Evolutionary conservation across 92 coral and sea anemone species (phyloP), one percentile per base, ranked within the genome.

Genomic region (Porites lobata): DNA sequence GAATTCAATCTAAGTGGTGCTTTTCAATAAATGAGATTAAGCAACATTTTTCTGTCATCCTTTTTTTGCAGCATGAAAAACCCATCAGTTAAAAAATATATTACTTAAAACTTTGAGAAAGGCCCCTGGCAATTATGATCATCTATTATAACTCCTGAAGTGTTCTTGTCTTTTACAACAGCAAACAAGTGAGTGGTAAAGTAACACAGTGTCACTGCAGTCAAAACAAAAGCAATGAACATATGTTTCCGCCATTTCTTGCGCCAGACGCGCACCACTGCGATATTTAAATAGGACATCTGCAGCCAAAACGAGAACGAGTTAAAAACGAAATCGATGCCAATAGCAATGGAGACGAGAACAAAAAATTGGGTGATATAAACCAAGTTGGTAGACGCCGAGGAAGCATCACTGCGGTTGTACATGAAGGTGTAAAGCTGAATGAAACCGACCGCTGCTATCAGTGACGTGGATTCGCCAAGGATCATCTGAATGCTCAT

Each of bases 401-500:
- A 38, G 47, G 86, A 10, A 0, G 8, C 29, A 38, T 67, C 29
- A 50, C 50, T 65, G 50, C 84, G 78, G 24, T 51, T 82, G 83
- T 91, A 91, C 87, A 89, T 82, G 69, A 94, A 89, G 54, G 62
- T 76, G 73, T 89, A 91, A 1, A 94, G 74, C 19, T 91, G 89
- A n/a, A 86, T 91, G 78, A 81, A 94, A 2, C 93, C 94, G 11
- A 94, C 86, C 11, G 91, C 93, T 15, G 89, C 69, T n/a, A 94
- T 77, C 68, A 94, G 54, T 2, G 88, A 83, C 8, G 95, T 86
- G 17, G 90, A 86, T 57, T 95, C 98, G 21, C 82, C 78, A 15
- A 95, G 85, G 78, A 93, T 84, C 9, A 92, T 77, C 78, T 94
- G 95, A 21, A 95, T 85, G 72, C 91, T 87, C 21, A 89, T 26